Conservation (phyloP, 2,113 vertebrate species). For the Hippocampus zosterae region DNA sequence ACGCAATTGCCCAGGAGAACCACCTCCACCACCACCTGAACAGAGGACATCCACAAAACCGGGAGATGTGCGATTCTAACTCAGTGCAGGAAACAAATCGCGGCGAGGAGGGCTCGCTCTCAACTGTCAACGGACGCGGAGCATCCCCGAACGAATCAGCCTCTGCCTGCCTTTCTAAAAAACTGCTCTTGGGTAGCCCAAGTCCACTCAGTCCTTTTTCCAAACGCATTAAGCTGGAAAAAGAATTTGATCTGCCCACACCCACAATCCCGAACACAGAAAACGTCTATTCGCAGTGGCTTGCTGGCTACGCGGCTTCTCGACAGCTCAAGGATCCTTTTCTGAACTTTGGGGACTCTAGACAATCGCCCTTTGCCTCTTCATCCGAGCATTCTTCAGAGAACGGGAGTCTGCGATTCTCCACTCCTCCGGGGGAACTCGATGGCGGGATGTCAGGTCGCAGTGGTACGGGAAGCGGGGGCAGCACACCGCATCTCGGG, state of each 20-base stretch:
- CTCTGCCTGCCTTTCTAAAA: slow-evolving; percentile 93
- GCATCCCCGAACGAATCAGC: slow-evolving; percentile 93
- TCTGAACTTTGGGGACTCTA: slow-evolving; percentile 96
- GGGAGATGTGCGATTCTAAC: slow-evolving; percentile 89
- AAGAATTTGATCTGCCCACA: slow-evolving; percentile 95
- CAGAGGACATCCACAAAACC: slow-evolving; percentile 63
- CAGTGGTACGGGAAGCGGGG: slow-evolving; percentile 95
- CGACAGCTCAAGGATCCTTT: slow-evolving; percentile 99
- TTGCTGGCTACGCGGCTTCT: slow-evolving; percentile 95
- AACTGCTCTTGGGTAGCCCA: slow-evolving; percentile 96
- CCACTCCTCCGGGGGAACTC: slow-evolving; percentile 94
- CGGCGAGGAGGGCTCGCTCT: slow-evolving; percentile 82
- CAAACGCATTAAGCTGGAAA: slow-evolving; percentile 99
- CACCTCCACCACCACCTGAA: slow-evolving; percentile 78
- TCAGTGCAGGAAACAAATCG: slow-evolving; percentile 90
- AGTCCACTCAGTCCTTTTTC: slow-evolving; percentile 96
- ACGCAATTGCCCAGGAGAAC: slow-evolving; percentile 85
- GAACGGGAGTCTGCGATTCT: slow-evolving; percentile 99
- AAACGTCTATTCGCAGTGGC: slow-evolving; percentile 99
- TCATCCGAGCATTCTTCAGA: slow-evolving; percentile 98
- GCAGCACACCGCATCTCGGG: slow-evolving; percentile 96
- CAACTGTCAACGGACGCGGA: slow-evolving; percentile 86
- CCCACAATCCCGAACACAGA: slow-evolving; percentile 97
- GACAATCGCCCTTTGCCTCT: slow-evolving; percentile 99
- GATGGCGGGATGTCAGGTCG: slow-evolving; percentile 96